Conservation (phyloP, 2,797 vertebrate species). For the Arremon aurantiirostris region DNA sequence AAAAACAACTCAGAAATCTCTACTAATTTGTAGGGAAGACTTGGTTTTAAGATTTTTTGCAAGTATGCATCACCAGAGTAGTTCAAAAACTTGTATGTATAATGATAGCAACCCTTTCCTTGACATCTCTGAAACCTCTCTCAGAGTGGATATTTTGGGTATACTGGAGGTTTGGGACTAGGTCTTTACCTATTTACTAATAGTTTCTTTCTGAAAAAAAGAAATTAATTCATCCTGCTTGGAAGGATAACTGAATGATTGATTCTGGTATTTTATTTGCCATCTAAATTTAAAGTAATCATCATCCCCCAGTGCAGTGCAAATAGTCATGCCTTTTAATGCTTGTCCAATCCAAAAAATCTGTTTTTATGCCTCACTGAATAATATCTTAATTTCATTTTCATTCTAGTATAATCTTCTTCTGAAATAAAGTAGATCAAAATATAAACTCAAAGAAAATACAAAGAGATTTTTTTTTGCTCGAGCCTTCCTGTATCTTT, state of each 20-base stretch:
- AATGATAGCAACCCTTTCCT: background rate
- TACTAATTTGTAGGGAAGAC: background rate
- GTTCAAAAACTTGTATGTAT: background rate
- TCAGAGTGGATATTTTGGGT: background rate
- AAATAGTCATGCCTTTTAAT: background rate
- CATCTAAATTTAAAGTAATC: background rate
- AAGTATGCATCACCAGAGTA: background rate
- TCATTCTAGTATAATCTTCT: background rate
- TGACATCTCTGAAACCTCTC: background rate
- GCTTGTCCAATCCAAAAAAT: background rate
- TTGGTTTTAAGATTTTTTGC: background rate
- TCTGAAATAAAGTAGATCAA: background rate
- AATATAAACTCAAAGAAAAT: background rate
- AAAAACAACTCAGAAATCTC: background rate
- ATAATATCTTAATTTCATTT: background rate
- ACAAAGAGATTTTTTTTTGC: background rate
- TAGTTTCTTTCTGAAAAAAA: background rate
- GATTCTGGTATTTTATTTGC: background rate
- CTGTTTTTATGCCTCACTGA: background rate
- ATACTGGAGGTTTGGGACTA: background rate
- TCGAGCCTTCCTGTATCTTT: background rate
- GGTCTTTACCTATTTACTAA: background rate
- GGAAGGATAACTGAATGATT: background rate
- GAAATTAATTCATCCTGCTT: background rate
- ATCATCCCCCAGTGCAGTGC: background rate